Conservation (phyloP, 2,888 invertebrate species). For the Parnassius mnemosyne region DNA sequence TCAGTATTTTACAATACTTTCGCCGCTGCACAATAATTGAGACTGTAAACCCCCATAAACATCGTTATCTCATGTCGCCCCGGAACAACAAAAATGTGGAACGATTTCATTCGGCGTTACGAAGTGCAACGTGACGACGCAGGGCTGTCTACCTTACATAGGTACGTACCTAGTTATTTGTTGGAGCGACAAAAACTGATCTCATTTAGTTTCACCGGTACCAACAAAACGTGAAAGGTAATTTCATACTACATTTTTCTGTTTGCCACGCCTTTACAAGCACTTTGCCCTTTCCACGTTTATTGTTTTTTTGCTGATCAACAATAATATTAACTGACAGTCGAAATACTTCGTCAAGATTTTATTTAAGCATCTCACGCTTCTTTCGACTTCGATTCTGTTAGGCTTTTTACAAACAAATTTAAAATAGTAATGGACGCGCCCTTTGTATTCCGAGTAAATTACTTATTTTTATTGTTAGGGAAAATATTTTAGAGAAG, state of each 20-base stretch:
- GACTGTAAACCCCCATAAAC: constrained; percentile 32
- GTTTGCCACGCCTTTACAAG: constrained; percentile 65
- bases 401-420: constrained; percentile 17
- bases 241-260: constrained; percentile 75
- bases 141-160: constrained; percentile 36
- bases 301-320: constrained; percentile 46
- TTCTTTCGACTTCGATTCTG: constrained; percentile 25
- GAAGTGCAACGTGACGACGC: constrained; percentile 54
- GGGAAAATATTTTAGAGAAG: constrained; percentile 9
- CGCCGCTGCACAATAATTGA: constrained; percentile 29
- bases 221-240: constrained; percentile 74
- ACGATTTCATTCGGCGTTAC: constrained; percentile 54
- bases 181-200: constrained; percentile 61
- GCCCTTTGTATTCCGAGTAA: constrained; percentile 21
- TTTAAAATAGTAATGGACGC: constrained; percentile 21
- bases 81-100: constrained; percentile 36
- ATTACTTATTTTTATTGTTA: constrained; percentile 22
- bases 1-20: constrained; percentile 23
- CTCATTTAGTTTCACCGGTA: constrained; percentile 70
- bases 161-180: constrained; percentile 29
- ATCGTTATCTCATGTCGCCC: constrained; percentile 32
- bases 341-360: constrained; percentile 22
- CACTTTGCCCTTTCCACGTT: constrained; percentile 71
- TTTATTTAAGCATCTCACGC: constrained; percentile 25
- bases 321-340: constrained; percentile 26